Percentiles rank a stretch among this genome's conserved stretches.
These are phyloP conservation scores for Lasius platythorax DNA, from an alignment of 2,888 invertebrate genomes.

Conservation along the genomic window DNA sequence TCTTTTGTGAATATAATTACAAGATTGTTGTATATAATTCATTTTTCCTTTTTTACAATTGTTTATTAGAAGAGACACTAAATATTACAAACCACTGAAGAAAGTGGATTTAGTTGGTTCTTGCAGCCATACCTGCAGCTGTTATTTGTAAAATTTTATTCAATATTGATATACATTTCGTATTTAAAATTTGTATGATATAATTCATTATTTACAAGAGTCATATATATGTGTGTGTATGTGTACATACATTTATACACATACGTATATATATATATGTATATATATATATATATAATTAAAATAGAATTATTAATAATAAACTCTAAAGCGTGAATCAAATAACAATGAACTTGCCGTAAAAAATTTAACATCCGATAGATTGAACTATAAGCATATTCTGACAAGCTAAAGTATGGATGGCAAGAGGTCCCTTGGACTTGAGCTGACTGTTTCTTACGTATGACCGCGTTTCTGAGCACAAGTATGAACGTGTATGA, in stretches of 20 bases:
- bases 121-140: constrained; percentile 29
- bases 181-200: constrained; percentile 73
- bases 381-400: constrained; percentile 59
- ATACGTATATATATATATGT: not conserved
- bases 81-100: not conserved
- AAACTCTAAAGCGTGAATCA: constrained; percentile 83
- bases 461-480: constrained; percentile 56
- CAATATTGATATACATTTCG: constrained; percentile 76
- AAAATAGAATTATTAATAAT: constrained; percentile 81
- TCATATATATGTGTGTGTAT: constrained; percentile 49
- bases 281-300: constrained; percentile 73
- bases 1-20: not conserved
- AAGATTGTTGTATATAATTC: constrained; percentile 11
- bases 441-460: constrained; percentile 67
- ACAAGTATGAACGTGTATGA: constrained; percentile 57
- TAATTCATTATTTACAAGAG: constrained; percentile 81
- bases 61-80: not conserved
- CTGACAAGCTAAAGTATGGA: constrained; percentile 61
- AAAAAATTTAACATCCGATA: constrained; percentile 61
- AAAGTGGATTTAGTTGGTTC: constrained; percentile 30
- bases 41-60: not conserved
- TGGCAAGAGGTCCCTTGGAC: constrained; percentile 73
- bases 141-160: constrained; percentile 80
- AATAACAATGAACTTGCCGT: constrained; percentile 79
- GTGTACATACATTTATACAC: too few relatives aligned